Conservation (phyloP, 2,113 vertebrate species). For the Eleginops maclovinus region DNA sequence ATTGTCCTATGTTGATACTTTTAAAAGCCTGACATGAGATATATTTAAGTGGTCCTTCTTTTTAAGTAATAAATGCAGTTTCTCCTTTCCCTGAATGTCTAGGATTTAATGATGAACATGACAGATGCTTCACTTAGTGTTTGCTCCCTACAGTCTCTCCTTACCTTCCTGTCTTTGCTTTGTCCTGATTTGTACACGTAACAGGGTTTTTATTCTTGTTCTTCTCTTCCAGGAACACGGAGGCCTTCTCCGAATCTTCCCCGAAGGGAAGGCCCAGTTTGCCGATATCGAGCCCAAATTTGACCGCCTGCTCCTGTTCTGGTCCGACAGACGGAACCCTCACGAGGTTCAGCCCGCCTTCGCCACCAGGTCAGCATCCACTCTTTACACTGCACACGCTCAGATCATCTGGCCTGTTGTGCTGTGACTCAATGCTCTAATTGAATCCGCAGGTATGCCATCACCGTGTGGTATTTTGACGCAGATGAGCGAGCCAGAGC, state of each 20-base stretch:
- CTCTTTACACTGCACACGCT: background rate
- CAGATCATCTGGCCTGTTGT: background rate
- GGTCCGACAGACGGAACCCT: constrained; percentile 98
- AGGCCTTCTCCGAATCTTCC: constrained; percentile 98
- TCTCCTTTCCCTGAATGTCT: background rate
- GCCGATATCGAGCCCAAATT: constrained; percentile 99
- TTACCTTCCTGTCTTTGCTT: constrained; percentile 47
- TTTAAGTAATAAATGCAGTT: background rate
- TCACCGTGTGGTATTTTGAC: constrained; percentile 99
- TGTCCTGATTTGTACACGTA: constrained; percentile 49
- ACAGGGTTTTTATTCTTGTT: constrained; percentile 49
- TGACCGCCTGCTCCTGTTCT: constrained; percentile 97
- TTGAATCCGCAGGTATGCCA: constrained; percentile 91
- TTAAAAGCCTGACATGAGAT: constrained; percentile 14
- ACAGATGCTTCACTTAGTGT: constrained; percentile 26
- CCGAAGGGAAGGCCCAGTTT: constrained; percentile 97
- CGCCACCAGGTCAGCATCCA: constrained; percentile 88
- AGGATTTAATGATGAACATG: constrained; percentile 1
- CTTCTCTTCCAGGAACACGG: constrained; percentile 89
- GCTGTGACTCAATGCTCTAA: background rate
- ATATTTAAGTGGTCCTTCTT: constrained; percentile 13
- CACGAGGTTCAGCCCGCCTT: constrained; percentile 98
- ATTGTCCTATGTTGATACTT: constrained; percentile 49
- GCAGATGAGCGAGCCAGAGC: constrained; percentile 95
- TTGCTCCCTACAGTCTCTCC: constrained; percentile 16